A percentile compares a stretch with the other conserved stretches of the same genome.
These are phyloP conservation scores for Orcinus orca DNA, from an alignment of 2,113 vertebrate genomes.

Conservation along the genomic window DNA sequence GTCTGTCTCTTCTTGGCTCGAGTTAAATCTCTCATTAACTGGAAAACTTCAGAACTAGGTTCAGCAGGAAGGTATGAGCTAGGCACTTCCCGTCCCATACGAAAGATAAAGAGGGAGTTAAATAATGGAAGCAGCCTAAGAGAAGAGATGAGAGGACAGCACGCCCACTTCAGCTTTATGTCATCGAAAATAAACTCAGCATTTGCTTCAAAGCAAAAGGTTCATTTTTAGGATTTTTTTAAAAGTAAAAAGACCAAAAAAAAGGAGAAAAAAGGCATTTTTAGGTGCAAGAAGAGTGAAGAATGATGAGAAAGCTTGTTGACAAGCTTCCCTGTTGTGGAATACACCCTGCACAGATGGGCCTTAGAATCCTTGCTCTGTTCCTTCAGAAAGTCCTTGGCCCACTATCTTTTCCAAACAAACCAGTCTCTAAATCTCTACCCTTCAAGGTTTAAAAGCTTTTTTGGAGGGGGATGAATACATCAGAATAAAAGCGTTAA, in stretches of 20 bases:
- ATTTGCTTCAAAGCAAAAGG: neutral
- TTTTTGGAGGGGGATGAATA: neutral
- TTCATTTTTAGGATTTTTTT: neutral
- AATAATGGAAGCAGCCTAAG: neutral
- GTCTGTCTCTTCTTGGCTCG: neutral
- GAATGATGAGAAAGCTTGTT: too few relatives aligned
- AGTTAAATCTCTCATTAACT: neutral
- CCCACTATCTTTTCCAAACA: neutral
- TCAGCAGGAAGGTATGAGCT: neutral
- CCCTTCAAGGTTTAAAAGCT: neutral
- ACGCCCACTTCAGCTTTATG: too few relatives aligned
- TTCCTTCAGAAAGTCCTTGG: too few relatives aligned
- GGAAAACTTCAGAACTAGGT: neutral
- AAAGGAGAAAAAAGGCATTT: neutral
- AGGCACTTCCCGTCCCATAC: neutral
- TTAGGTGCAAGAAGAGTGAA: neutral
- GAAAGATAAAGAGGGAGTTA: neutral
- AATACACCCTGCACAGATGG: fast-evolving
- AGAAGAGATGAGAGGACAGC: too few relatives aligned
- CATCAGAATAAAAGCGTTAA: neutral
- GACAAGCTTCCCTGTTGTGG: neutral
- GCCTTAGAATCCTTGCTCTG: neutral
- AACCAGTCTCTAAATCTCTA: neutral
- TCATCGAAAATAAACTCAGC: neutral
- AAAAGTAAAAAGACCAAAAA: neutral